Base-by-base conservation (phyloP, 2,113 vertebrate genomes). In the Brachyhypopomus gauderio region DNA sequence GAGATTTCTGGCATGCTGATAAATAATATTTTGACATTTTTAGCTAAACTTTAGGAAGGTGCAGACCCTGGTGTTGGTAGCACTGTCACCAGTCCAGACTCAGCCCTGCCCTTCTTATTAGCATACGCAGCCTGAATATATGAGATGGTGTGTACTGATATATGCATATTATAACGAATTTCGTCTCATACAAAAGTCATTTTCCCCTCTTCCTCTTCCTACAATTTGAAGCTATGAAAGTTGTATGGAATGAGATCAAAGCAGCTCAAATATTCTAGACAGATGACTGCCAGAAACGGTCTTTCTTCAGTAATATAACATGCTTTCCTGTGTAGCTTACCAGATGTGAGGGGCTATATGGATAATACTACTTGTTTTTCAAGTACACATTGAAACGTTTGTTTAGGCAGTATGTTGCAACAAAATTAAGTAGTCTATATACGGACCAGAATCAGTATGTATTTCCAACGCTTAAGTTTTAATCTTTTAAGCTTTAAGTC, bases 221-320 rank as follows among this genome's bases (percentile, higher is more conserved):
- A 56, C 67, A 73, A 72, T 72, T 78, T 83, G 71, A 78, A 72
- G 64, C 78, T 81, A 76, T 85, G 84, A 80, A 60, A 45, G 70
- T 89, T 85, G 25, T 82, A 62, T 90, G 82, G 85, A 86, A 52
- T 62, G 77, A 85, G 83, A 89, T 89, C 88, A 92, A 87, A 89
- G 86, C 74, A 67, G 23, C 78, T 67, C 8, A 78, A 41, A 84
- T 87, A 85, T 87, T 90, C 84, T 84, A 82, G 75, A 84, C 83
- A 83, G 80, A 85, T 88, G 85, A 82, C 83, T 88, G 81, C 78
- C 80, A 90, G 85, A 84, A 38, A 78, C 88, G 85, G 81, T 86
- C 88, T 82, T 83, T 86, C 38, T 81, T 84, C 83, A 84, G 72
- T 77, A 86, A 58, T 81, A 85, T 73, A 23, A 41, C 72, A 79